These are phyloP conservation scores for Neogobius melanostomus DNA, from an alignment of 2,113 vertebrate genomes.

Conservation along the genomic window DNA sequence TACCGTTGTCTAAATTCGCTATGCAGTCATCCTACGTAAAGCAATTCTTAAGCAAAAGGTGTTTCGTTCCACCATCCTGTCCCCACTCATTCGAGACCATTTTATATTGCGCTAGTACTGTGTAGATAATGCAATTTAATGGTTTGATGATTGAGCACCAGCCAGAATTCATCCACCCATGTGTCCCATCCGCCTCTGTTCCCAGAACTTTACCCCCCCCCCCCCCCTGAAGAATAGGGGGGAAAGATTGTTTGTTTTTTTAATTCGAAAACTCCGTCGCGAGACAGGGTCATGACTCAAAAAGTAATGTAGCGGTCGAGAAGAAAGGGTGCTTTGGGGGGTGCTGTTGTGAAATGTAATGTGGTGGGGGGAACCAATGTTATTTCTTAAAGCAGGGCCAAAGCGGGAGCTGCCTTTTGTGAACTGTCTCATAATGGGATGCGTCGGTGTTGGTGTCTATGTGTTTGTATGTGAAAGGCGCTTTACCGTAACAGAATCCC, in stretches of 20 bases:
- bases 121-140: constrained; percentile 68
- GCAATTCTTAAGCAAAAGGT: constrained; percentile 47
- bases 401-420: constrained; percentile 31
- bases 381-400: neutral
- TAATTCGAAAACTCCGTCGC: constrained; percentile 4
- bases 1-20: constrained; percentile 66
- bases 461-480: neutral
- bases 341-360: neutral
- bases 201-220: constrained; percentile 6
- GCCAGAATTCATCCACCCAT: constrained; percentile 51
- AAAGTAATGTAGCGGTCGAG: neutral
- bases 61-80: constrained; percentile 47
- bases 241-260: neutral
- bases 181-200: constrained; percentile 13
- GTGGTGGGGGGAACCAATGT: constrained; percentile 1
- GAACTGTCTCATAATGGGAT: neutral
- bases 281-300: constrained; percentile 15
- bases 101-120: constrained; percentile 58
- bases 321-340: neutral
- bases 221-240: neutral
- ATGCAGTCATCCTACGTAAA: constrained; percentile 57
- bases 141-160: constrained; percentile 71
- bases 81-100: constrained; percentile 44
- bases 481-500: neutral
- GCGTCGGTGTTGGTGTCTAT: neutral